Conservation (phyloP, 1,140 invertebrate genomes). For the Hylyphantes graminicola region DNA sequence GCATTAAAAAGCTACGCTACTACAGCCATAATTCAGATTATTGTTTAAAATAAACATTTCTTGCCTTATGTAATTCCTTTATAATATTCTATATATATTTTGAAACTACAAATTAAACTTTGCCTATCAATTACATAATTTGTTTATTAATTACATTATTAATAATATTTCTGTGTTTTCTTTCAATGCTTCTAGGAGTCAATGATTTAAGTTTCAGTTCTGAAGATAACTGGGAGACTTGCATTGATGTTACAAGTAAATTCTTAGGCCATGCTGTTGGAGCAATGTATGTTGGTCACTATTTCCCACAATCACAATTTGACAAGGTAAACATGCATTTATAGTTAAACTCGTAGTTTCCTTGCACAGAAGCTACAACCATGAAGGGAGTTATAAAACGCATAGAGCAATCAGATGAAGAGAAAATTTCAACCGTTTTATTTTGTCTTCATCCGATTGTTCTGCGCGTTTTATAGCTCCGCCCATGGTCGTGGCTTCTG, state of each 20-base stretch:
- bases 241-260: conserved; percentile 70
- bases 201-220: conserved; percentile 22
- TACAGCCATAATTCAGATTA: no score
- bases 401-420: no score
- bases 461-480: no score
- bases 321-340: conserved; percentile 63
- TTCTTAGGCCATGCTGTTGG: conserved; percentile 73
- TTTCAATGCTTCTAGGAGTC: conserved; percentile 15
- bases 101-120: not conserved
- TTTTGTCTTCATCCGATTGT: no score
- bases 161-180: not conserved
- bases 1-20: no score
- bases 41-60: not conserved
- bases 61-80: not conserved
- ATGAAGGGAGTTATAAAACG: no score
- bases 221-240: conserved; percentile 72
- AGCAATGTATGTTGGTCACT: conserved; percentile 70
- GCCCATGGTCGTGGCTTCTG: no score
- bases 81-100: not conserved
- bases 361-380: no score
- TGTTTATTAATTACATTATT: no score
- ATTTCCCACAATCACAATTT: conserved; percentile 65
- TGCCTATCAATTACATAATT: no score
- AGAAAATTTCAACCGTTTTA: no score
- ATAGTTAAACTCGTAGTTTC: no score